These are phyloP conservation scores for Plotosus lineatus DNA, from an alignment of 2,113 vertebrate genomes.

Conservation along the genomic window DNA sequence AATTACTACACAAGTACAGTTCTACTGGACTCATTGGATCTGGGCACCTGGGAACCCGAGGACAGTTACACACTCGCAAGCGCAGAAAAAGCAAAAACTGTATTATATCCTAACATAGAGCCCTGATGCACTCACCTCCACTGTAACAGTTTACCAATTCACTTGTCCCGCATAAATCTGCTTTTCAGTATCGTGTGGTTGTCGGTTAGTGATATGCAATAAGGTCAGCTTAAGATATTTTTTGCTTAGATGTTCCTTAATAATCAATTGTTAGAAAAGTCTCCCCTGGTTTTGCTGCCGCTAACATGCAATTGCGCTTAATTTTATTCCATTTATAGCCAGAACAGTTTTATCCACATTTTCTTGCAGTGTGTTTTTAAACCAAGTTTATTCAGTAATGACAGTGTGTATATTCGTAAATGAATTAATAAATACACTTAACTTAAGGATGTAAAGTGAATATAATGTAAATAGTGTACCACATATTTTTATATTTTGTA, in stretches of 20 bases:
- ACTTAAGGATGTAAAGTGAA: slow-evolving; percentile 84
- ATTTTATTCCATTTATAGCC: slow-evolving; percentile 53
- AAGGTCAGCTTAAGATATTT: slow-evolving; percentile 58
- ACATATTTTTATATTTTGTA: slow-evolving; percentile 97
- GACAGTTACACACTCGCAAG: slow-evolving; percentile 89
- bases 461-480: slow-evolving; percentile 96
- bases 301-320: slow-evolving; percentile 61
- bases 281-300: slow-evolving; percentile 52
- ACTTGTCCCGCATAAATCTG: slow-evolving; percentile 44
- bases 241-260: slow-evolving; percentile 55
- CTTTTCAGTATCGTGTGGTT: slow-evolving; percentile 64
- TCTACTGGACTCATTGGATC: slow-evolving; percentile 78
- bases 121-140: slow-evolving; percentile 29
- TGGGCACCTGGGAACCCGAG: slow-evolving; percentile 76
- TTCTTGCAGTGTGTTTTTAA: slow-evolving; percentile 58
- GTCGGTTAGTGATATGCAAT: slow-evolving; percentile 62
- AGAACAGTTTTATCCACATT: slow-evolving; percentile 53
- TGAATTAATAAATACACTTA: slow-evolving; percentile 73
- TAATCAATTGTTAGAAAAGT: slow-evolving; percentile 37
- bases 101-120: slow-evolving; percentile 84
- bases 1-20: slow-evolving; percentile 91
- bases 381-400: slow-evolving; percentile 62
- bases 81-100: slow-evolving; percentile 99
- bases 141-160: slow-evolving; percentile 44
- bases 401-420: slow-evolving; percentile 76